phyloP scores from a whole-genome alignment of 1,140 invertebrate species.

The Nasonia giraulti region DNA sequence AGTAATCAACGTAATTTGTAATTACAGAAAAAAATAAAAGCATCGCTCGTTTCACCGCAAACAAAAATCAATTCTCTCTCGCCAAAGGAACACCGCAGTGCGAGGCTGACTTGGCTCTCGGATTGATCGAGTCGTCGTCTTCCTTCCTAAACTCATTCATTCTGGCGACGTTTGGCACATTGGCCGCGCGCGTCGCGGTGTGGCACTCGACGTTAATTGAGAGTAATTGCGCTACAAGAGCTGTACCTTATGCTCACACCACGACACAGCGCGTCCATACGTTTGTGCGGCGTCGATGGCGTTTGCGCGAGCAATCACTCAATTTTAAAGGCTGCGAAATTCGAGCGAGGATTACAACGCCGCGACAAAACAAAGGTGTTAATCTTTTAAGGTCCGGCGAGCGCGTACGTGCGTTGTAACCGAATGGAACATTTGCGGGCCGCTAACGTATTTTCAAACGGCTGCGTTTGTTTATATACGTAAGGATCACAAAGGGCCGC shows the following conservation, averaged over 20 bases:
- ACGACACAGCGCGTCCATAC: slow-evolving; percentile 20
- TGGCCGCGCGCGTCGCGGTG: neutral
- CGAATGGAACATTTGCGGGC: neutral
- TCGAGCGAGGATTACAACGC: neutral
- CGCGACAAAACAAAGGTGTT: neutral
- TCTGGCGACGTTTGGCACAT: slow-evolving; percentile 28
- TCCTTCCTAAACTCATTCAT: neutral
- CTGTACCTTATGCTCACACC: slow-evolving; percentile 1
- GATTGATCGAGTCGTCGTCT: neutral
- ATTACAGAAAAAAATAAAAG: neutral
- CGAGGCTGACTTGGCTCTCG: neutral
- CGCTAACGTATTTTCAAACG: neutral
- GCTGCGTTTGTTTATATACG: neutral
- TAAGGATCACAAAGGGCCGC: neutral
- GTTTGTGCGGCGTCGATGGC: slow-evolving; percentile 16
- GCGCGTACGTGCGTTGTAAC: neutral
- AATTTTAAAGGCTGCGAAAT: slow-evolving; percentile 54
- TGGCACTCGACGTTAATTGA: slow-evolving; percentile 59
- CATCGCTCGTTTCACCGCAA: neutral
- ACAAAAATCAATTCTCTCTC: no score
- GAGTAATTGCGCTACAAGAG: slow-evolving; percentile 58
- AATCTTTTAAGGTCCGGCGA: slow-evolving; percentile 5
- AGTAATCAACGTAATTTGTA: no score
- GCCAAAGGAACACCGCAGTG: no score
- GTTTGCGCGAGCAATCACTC: slow-evolving; percentile 60